These are phyloP conservation scores for Mamestra brassicae DNA, from an alignment of 2,888 invertebrate species.

Conservation along the genomic window DNA sequence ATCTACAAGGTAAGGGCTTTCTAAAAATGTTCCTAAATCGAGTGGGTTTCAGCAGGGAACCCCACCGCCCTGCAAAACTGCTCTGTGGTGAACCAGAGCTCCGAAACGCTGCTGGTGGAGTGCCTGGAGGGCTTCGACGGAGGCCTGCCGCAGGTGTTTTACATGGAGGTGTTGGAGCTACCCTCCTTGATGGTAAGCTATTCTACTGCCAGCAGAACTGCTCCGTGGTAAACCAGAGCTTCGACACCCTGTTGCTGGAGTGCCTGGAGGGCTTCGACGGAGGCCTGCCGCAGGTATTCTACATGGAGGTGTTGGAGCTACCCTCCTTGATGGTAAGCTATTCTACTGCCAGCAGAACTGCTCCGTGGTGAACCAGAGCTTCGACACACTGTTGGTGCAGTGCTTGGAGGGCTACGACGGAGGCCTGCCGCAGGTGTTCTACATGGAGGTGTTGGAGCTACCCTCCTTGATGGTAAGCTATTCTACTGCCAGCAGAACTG, in stretches of 20 bases:
- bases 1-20: background rate
- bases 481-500: no score
- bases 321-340: constrained; percentile 92
- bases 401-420: constrained; percentile 97
- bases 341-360: constrained; percentile 96
- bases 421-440: constrained; percentile 95
- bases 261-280: constrained; percentile 97
- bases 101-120: constrained; percentile 92
- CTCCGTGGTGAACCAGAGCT: constrained; percentile 95
- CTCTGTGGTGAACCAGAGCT: constrained; percentile 95
- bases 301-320: constrained; percentile 94
- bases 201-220: no score
- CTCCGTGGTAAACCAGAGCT: constrained; percentile 95
- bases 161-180: constrained; percentile 94
- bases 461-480: constrained; percentile 88
- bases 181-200: constrained; percentile 91
- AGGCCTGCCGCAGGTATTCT: constrained; percentile 95
- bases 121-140: constrained; percentile 97
- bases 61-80: constrained; percentile 97
- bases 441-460: constrained; percentile 94
- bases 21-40: constrained; percentile 35
- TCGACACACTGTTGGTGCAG: constrained; percentile 92
- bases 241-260: constrained; percentile 92
- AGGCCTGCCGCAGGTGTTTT: constrained; percentile 95
- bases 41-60: constrained; percentile 91